These are phyloP conservation scores for Dexiosoma caninum DNA, from an alignment of 2,888 invertebrate species.

Conservation along the genomic window DNA sequence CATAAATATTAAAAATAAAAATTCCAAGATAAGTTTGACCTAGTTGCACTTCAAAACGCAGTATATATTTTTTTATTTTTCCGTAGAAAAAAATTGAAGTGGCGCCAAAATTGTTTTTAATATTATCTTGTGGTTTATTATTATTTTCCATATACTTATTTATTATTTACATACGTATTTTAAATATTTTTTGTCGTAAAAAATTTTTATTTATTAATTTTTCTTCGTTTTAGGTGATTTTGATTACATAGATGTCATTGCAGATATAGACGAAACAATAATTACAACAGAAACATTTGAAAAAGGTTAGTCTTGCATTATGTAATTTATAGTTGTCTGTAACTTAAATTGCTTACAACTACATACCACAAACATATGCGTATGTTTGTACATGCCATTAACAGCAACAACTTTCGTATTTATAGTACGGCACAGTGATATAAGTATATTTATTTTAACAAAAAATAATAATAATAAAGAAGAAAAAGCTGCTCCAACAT, in stretches of 20 bases:
- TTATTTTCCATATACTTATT: conserved; percentile 22
- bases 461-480: no score
- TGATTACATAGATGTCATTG: conserved; percentile 36
- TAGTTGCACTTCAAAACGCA: conserved; percentile 24
- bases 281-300: conserved; percentile 54
- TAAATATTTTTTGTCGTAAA: background rate
- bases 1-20: background rate
- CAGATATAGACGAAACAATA: conserved; percentile 42
- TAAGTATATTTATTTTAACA: no score
- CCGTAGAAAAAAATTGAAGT: conserved; percentile 20
- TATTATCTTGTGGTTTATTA: conserved; percentile 36
- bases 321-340: background rate
- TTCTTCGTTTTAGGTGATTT: conserved; percentile 56
- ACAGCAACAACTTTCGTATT: background rate
- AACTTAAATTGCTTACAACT: background rate
- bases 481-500: background rate
- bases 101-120: conserved; percentile 40
- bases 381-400: background rate
- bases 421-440: background rate
- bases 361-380: no score
- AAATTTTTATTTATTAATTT: conserved; percentile 24
- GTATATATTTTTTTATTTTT: background rate
- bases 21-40: conserved; percentile 9
- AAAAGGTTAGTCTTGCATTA: conserved; percentile 58
- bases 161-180: background rate